A percentile compares a stretch with the other conserved stretches of the same genome.
These are phyloP conservation scores for Dromiciops gliroides DNA, from an alignment of 2,113 vertebrate species.

Conservation along the genomic window DNA sequence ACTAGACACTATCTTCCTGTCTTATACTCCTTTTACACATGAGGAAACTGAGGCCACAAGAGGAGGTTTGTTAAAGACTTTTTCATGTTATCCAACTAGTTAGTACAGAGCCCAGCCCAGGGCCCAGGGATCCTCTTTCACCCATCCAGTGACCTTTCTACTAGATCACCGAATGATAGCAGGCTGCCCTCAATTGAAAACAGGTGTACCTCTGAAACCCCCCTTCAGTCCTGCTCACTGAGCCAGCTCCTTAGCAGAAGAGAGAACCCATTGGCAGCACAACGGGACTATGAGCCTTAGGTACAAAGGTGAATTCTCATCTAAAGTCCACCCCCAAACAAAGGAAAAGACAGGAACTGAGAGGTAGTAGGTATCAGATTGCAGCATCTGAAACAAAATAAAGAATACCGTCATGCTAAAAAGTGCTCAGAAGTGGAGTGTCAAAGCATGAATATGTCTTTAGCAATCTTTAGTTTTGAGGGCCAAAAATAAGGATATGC, in stretches of 20 bases:
- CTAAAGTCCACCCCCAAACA: neutral
- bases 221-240: neutral
- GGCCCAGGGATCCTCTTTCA: neutral
- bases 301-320: neutral
- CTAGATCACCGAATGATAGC: neutral
- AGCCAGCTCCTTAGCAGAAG: neutral
- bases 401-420: neutral
- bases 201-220: neutral
- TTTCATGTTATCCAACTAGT: neutral
- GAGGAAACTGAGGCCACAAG: neutral
- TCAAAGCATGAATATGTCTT: neutral
- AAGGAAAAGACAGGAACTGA: neutral
- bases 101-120: neutral
- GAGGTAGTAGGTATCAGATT: neutral
- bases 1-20: neutral
- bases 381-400: neutral
- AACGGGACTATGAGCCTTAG: neutral
- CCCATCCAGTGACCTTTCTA: neutral
- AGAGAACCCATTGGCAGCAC: neutral
- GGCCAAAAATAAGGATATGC: neutral
- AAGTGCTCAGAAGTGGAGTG: neutral
- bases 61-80: neutral
- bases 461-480: neutral
- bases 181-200: neutral
- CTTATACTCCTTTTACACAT: neutral